Evolutionary conservation across 2,888 invertebrate genomes (phyloP).

Genomic region (Drosophila siamana): DNA sequence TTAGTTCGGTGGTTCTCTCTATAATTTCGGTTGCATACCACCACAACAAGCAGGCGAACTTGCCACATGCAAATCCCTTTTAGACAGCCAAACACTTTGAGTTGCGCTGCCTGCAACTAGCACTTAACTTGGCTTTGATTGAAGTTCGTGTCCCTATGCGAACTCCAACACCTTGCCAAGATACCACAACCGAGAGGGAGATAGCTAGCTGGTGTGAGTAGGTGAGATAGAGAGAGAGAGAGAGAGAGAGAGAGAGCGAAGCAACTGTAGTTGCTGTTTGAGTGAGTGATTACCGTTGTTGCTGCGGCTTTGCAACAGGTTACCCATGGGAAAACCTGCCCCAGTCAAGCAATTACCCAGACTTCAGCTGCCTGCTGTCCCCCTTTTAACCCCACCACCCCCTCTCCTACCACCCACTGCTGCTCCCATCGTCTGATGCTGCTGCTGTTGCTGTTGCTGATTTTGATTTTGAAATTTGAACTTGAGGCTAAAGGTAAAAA

Average conservation of each 20-base stretch:
- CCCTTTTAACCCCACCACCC: too few species aligned
- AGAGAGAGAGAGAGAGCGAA: background rate
- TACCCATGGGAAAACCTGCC: slow-evolving; percentile 79
- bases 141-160: slow-evolving; percentile 85
- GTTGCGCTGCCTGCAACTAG: slow-evolving; percentile 56
- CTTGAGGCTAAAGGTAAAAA: slow-evolving; percentile 85
- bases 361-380: slow-evolving; percentile 3
- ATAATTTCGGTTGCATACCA: slow-evolving; percentile 55
- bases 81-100: slow-evolving; percentile 66
- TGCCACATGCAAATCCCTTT: slow-evolving; percentile 64
- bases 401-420: too few species aligned
- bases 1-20: slow-evolving; percentile 29
- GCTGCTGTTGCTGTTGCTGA: slow-evolving; percentile 56
- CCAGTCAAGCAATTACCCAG: slow-evolving; percentile 67
- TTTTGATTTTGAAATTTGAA: slow-evolving; percentile 85
- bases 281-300: slow-evolving; percentile 77
- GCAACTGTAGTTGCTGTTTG: slow-evolving; percentile 47
- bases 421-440: slow-evolving; percentile 7
- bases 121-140: slow-evolving; percentile 83
- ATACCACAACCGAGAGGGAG: slow-evolving; percentile 44
- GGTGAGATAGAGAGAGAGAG: background rate
- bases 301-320: slow-evolving; percentile 73
- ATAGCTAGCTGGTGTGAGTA: background rate
- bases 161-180: slow-evolving; percentile 75
- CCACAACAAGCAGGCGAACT: slow-evolving; percentile 13